Evolutionary conservation across 2,888 invertebrate species (phyloP), one percentile per base, ranked within the genome.

Genomic region (Pollenia griseotomentosa): DNA sequence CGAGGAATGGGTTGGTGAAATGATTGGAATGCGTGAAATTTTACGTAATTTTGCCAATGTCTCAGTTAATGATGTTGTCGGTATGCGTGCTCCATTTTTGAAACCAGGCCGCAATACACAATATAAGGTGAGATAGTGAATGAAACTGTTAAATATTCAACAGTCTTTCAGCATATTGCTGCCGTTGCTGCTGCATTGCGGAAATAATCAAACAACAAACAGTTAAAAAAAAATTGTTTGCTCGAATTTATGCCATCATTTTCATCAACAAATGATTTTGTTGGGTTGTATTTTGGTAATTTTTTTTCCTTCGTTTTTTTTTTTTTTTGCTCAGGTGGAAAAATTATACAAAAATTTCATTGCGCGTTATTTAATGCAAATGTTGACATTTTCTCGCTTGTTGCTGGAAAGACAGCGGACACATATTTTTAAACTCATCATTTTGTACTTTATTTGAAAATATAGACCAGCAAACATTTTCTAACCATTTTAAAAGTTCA

Each of bases 101-200:
- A 98, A 98, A 92, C 98, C 98, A n/a, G 98, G 98, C 82, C 95
- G 97, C 90, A 98, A 98, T 91, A 97, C 97, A 1, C 98, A 98
- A 93, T 98, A 97, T 92, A 97, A 98, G 95, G 97, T 12, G 44
- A 10, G 57, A 33, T 44, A 7, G 3, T 40, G 33, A 57, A 16
- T 23, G n/a, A 66, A 66, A 51, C 5, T 65, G 53, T 42, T 70
- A 70, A 79, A 61, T 59, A 70, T 61, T 79, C 59, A 79, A 70
- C 11, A 65, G n/a, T 42, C 33, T 42, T 53, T 12, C 53, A 44
- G 63, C 75, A 19, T 53, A 46, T 16, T 51, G 23, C 23, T 23
- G 23, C 23, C 23, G 23, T 2, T 23, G 23, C 23, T 23, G 63
- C 42, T 53, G 78, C 14, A 59, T 59, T 68, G 57, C 57, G 33